These are phyloP conservation scores for Drosophila trichaetosa DNA, from an alignment of 2,888 invertebrate genomes.

Conservation along the genomic window DNA sequence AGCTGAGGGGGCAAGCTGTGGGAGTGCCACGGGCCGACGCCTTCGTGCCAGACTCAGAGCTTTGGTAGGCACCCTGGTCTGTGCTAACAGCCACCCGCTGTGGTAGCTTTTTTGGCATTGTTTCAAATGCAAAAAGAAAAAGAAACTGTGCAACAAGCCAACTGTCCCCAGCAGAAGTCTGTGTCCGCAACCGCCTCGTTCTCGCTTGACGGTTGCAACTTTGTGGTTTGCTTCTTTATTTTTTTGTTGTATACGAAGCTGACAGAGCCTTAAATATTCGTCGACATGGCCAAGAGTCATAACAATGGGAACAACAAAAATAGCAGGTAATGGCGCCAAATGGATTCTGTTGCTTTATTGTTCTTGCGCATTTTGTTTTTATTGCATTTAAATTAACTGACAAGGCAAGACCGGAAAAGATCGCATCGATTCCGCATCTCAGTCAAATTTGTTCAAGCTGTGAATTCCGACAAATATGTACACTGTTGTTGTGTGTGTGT, in stretches of 20 bases:
- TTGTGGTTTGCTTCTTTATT: constrained; percentile 46
- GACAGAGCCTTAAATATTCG: constrained; percentile 62
- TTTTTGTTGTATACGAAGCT: constrained; percentile 44
- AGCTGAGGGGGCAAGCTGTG: constrained; percentile 24
- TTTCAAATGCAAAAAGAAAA: constrained; percentile 50
- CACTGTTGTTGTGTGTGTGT: constrained; percentile 21
- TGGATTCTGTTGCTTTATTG: constrained; percentile 65
- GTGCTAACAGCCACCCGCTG: constrained; percentile 10
- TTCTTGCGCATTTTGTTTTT: constrained; percentile 55
- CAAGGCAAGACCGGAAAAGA: constrained; percentile 17
- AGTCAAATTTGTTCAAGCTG: constrained; percentile 68
- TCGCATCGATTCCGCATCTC: constrained; percentile 29
- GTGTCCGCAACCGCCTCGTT: constrained; percentile 6
- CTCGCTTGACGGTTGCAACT: constrained; percentile 27
- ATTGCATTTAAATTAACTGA: constrained; percentile 68
- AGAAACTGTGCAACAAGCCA: constrained; percentile 43
- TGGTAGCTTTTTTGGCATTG: constrained; percentile 62
- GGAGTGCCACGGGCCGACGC: constrained; percentile 35
- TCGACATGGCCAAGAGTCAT: constrained; percentile 49
- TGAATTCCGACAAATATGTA: constrained; percentile 9
- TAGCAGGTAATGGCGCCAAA: constrained; percentile 39
- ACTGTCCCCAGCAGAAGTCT: constrained; percentile 14
- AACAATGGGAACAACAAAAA: constrained; percentile 29
- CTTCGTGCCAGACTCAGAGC: constrained; percentile 61
- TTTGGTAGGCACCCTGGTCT: constrained; percentile 9